These are phyloP conservation scores for Xiphorhynchus erythropygius DNA, from an alignment of 2,797 vertebrate species.

Conservation along the genomic window DNA sequence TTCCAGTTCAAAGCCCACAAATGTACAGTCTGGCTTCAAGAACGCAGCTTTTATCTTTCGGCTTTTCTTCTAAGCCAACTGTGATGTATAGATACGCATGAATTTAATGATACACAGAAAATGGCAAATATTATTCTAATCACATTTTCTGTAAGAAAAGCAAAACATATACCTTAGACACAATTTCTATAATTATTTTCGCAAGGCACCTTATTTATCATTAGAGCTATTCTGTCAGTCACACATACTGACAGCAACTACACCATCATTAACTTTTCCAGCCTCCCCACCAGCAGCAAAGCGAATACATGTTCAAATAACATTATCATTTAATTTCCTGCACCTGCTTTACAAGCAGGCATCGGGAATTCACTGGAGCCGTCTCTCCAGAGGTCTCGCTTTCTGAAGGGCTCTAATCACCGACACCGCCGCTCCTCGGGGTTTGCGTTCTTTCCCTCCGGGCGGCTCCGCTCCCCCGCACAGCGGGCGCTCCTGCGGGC, in stretches of 20 bases:
- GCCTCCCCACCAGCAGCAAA: background rate
- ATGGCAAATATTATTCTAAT: background rate
- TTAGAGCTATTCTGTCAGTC: background rate
- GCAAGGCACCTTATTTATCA: background rate
- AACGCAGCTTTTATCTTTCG: background rate
- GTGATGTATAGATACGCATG: fast-evolving
- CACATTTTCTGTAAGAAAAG: background rate
- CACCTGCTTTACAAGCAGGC: conserved; percentile 34
- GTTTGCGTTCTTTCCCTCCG: background rate
- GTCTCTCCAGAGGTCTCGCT: background rate
- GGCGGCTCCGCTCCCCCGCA: background rate
- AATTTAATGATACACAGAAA: background rate
- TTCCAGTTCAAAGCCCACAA: background rate
- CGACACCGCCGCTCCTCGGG: background rate
- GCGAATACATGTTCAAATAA: background rate
- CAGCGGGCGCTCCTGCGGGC: fast-evolving
- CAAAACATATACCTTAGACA: background rate
- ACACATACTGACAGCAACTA: background rate
- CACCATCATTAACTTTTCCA: background rate
- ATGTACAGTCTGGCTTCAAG: background rate
- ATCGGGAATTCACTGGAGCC: background rate
- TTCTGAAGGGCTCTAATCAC: background rate
- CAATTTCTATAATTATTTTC: background rate
- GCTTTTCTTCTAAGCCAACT: background rate
- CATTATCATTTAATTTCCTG: conserved; percentile 2